A percentile compares a stretch with the other conserved stretches of the same genome.
Conservation (phyloP, 2,888 invertebrate species). For the Pyrgus malvae region DNA sequence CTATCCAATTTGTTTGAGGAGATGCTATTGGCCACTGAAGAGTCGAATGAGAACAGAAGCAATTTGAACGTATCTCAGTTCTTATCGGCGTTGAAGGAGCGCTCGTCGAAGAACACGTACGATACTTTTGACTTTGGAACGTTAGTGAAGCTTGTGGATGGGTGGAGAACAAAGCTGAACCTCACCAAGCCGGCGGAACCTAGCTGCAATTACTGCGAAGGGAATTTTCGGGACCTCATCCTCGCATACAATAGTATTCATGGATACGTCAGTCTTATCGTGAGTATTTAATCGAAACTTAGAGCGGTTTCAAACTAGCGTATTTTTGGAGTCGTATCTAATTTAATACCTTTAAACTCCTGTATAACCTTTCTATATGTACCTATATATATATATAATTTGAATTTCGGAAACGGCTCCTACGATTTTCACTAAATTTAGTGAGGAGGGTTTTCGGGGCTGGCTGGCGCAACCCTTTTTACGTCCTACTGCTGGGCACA, state of each 20-base stretch:
- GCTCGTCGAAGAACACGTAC: conserved; percentile 54
- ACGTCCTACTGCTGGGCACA: too few species aligned
- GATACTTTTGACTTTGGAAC: conserved; percentile 67
- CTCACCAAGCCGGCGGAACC: conserved; percentile 56
- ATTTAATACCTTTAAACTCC: too few species aligned
- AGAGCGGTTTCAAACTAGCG: too few species aligned
- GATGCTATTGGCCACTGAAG: conserved; percentile 61
- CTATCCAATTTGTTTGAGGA: conserved; percentile 68
- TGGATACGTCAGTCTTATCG: conserved; percentile 90
- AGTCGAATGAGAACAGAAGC: conserved; percentile 54
- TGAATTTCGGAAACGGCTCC: too few species aligned
- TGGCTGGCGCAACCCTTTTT: too few species aligned
- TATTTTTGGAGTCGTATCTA: background rate
- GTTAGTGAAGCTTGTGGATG: conserved; percentile 64
- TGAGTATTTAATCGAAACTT: conserved; percentile 65
- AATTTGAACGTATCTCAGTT: conserved; percentile 61
- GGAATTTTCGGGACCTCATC: conserved; percentile 81
- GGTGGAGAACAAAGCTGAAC: conserved; percentile 59
- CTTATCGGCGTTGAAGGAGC: conserved; percentile 55
- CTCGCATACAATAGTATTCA: conserved; percentile 87
- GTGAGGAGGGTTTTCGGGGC: too few species aligned
- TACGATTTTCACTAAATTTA: too few species aligned
- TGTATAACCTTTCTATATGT: too few species aligned
- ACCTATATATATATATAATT: too few species aligned
- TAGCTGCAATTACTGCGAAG: conserved; percentile 81